Base-by-base conservation (phyloP, 2,797 vertebrate species). In the Sarcoramphus papa region DNA sequence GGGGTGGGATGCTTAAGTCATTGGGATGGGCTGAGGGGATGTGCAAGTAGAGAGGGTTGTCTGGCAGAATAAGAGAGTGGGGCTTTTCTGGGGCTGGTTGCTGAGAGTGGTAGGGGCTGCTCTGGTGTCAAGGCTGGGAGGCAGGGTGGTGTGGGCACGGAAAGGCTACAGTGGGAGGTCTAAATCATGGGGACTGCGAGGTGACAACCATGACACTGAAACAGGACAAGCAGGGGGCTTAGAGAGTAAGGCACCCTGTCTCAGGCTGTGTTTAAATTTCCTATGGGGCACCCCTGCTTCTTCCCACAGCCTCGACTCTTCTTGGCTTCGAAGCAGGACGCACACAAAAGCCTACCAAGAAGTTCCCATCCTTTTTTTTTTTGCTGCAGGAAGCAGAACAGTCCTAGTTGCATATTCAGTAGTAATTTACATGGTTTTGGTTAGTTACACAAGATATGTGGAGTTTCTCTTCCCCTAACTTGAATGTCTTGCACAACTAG, bases 401-500 rank as follows among this genome's bases (percentile, higher is more conserved):
- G 87, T 62, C 85, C 92, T 90, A 82, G 93, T 93, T 97, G 94
- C 96, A 97, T 96, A 97, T 96, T 94, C 95, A 96, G 90, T 94
- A 95, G 94, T 96, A 96, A 96, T 97, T 97, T 97, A 69, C 95
- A 97, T 97, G 95, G 76, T 69, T 96, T 97, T 96, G 88, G 76
- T 88, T 96, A 88, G 92, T 96, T 97, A 90, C 90, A 94, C 92
- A 96, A 97, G 96, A 96, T 96, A 84, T 65, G 94, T 79, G 75
- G 82, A 95, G 94, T 96, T 96, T 96, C 96, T 97, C 79, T 97
- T 97, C 96, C 96, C 74, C 76, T 88, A 78, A 97, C 96, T 97
- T 84, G 96, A 96, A 92, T 93, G 85, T 96, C 96, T 97, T 97
- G 96, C 95, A 86, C 93, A 97, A 97, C 96, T 88, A 96, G 96